phyloP scores from a whole-genome alignment of 2,113 vertebrate species.

The Bufo bufo region DNA sequence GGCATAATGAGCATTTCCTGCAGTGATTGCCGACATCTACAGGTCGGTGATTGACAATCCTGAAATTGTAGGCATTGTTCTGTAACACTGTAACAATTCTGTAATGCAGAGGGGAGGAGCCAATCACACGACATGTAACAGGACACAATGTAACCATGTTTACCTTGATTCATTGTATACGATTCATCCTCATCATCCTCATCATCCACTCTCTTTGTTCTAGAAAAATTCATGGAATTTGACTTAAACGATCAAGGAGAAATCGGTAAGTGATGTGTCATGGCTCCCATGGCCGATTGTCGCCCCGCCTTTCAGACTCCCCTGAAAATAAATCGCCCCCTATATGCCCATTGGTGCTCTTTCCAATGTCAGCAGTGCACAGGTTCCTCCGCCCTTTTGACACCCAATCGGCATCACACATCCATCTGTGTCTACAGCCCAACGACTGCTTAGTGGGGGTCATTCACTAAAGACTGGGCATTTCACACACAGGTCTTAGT shows the following conservation, averaged over 20 bases:
- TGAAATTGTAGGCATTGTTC: not conserved
- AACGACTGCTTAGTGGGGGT: no score
- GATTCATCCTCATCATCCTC: not conserved
- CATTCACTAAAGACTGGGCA: no score
- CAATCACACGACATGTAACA: not conserved
- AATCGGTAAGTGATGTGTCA: conserved; percentile 84
- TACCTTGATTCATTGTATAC: conserved; percentile 11
- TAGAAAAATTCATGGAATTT: conserved; percentile 98
- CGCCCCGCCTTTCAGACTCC: not conserved
- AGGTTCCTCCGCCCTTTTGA: no score
- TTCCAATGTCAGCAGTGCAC: no score
- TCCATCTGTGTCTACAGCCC: no score
- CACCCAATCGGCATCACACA: no score
- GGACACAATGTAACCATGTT: not conserved
- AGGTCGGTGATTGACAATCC: not conserved
- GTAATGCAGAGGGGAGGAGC: not conserved
- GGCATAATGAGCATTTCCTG: not conserved
- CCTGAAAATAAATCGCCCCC: not conserved
- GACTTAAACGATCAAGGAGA: conserved; percentile 96
- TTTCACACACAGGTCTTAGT: no score
- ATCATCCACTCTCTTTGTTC: conserved; percentile 63
- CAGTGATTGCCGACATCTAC: not conserved
- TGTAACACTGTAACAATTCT: not conserved
- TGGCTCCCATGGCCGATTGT: not conserved
- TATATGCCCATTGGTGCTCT: no score